phyloP scores from a whole-genome alignment of 2,113 vertebrate species.

The Aptenodytes patagonicus region DNA sequence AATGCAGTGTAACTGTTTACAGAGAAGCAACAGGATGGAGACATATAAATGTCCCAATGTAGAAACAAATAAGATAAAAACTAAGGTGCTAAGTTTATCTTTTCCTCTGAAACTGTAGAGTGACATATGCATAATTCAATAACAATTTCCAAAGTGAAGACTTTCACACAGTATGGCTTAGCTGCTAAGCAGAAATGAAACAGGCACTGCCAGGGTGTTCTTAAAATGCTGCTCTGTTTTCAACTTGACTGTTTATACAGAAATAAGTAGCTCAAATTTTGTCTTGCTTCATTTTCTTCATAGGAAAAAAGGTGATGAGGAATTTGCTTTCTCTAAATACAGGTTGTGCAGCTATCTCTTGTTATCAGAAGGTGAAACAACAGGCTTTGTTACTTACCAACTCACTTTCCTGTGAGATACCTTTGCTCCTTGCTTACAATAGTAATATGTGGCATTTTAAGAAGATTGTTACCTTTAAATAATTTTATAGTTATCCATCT shows the following conservation, averaged over 20 bases:
- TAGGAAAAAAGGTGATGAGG: background rate
- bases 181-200: background rate
- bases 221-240: background rate
- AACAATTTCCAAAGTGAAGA: background rate
- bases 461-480: background rate
- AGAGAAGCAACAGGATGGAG: background rate
- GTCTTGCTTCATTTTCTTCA: background rate
- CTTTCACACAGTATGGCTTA: background rate
- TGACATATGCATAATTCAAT: background rate
- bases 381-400: background rate
- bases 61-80: background rate
- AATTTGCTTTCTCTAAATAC: background rate
- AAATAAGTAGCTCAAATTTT: background rate
- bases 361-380: background rate
- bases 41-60: background rate
- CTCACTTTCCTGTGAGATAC: background rate
- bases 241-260: background rate
- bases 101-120: background rate
- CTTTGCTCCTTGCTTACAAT: background rate
- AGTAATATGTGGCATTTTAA: background rate
- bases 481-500: background rate
- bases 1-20: background rate
- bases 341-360: background rate
- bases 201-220: background rate
- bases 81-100: background rate